Evolutionary conservation across 2,797 vertebrate genomes (phyloP), one percentile per base, ranked within the genome.

Genomic region (Pseudochaenichthys georgianus): DNA sequence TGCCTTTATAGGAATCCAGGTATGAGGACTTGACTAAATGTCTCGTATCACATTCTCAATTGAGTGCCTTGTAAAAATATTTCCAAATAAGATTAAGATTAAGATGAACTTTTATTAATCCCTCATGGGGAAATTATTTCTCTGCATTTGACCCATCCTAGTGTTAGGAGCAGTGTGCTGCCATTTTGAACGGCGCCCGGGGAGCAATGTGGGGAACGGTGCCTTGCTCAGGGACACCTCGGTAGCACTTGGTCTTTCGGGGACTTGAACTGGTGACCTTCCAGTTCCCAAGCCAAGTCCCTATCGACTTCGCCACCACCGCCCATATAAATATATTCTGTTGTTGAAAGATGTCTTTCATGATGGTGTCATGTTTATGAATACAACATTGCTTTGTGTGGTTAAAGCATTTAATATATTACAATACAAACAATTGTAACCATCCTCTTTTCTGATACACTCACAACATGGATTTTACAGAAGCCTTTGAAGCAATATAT

Each of bases 301-400:
- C n/a, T n/a, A n/a, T n/a, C n/a, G n/a, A n/a, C n/a, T n/a, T n/a
- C n/a, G n/a, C n/a, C n/a, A n/a, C n/a, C n/a, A n/a, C n/a, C n/a
- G n/a, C n/a, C n/a, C n/a, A n/a, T n/a, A n/a, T n/a, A n/a, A n/a
- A 92, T 92, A 89, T 85, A 90, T 82, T 82, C 57, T 62, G 61
- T 81, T 45, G 70, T 85, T 82, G 51, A 83, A 77, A 38, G 16
- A 19, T 42, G 6, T 31, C 51, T 21, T 51, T 75, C n/a, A 64
- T 60, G 63, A 64, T 68, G 34, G 9, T 34, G 12, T 82, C 21
- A 23, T 72, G 11, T 74, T 43, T 53, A 60, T 13, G 66, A 81
- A 77, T 6, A 62, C 47, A 1, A 46, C 61, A 17, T 4, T n/a
- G 1, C 31, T 67, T 19, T 34, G n/a, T 71, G 28, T 75, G 63